Base-by-base conservation (phyloP, 2,888 invertebrate genomes). In the Pterostichus madidus region DNA sequence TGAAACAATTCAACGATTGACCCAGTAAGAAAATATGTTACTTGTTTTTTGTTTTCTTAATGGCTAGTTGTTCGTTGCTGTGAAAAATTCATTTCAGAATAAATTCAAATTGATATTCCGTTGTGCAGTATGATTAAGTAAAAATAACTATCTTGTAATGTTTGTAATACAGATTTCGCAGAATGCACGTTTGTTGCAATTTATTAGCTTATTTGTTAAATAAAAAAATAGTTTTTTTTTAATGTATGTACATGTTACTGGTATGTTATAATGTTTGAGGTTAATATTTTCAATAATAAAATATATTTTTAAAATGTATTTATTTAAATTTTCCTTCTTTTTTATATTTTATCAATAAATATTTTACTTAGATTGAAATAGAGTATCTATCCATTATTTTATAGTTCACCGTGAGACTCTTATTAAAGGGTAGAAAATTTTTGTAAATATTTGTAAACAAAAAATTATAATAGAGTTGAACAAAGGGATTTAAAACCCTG, bases 201-300 rank as follows among this genome's bases (percentile, higher is more conserved):
- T 78, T 46, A 39, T 56, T 77, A 77, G 35, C 56, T 32, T 77
- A 77, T 56, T 77, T 77, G 44, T 78, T 59, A 71, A 71, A 71
- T 71, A 78, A 56, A 59, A 77, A 78, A 78, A 61, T 61, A 61
- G 59, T 78, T 78, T 78, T 44, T 39, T 56, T 44, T 6, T 59
- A 32, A 78, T 78, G 56, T 78, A 78, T 61, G 78, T 78, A 78
- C 78, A 78, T 44, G 59, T 59, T 78, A 78, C 17, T 24, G 78
- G 78, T 61, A 59, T 78, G 78, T 59, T 78, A 61, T 61, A 78
- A 56, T 59, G 61, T 78, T 78, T 78, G 78, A 78, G 61, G 78
- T 78, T 78, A 78, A 61, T 78, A 78, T 78, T 78, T 78, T 78
- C 61, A 39, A 61, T 59, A 78, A 52, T 61, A 78, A 78, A 78